Evolutionary conservation across 37 sponge, comb jelly and placozoan genomes (phyloP), one percentile per base, ranked within the genome.

Genomic region (Beroe ovata): DNA sequence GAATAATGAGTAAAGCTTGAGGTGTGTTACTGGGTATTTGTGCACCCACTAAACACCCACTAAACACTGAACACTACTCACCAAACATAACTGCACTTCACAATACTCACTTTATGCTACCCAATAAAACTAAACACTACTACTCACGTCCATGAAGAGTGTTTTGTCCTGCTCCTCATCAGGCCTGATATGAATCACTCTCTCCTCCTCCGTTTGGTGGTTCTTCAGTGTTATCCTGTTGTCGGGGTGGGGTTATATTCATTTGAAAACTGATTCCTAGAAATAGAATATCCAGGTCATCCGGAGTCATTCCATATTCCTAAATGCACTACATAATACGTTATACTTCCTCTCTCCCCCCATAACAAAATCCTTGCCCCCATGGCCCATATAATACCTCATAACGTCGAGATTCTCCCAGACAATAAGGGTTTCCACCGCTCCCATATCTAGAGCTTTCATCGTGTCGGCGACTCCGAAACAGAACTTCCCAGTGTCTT

Each of bases 111-210:
- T 36, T 93, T 94, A n/a, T n/a, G n/a, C n/a, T 58, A 11, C 18
- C 16, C 59, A 58, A 18, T 58, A 18, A 19, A 58, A 18, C 18
- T 58, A 58, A 58, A 19, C 59, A 19, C 16, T 58, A 11, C 59
- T 19, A 66, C 69, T 66, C 18, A 66, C 69, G 89, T 98, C 95
- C 23, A 94, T 88, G 89, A 98, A 98, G 28, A 90, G 37, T 0
- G 95, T 94, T 90, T 94, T 93, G 90, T 98, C 96, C 62, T 94
- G 93, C 66, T 98, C 99, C 64, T 98, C 96, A 20, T 98, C 96
- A 16, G 99, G 95, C 21, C 64, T 94, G 37, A 98, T 64, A 42
- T 95, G 92, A 1, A 94, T 92, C 18, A 94, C 88, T 23, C 92
- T 90, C 58, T 95, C 93, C 60, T 93, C 93, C 60, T 94, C 95